phyloP scores from a whole-genome alignment of 2,797 vertebrate species.

The Peromyscus aztecus region DNA sequence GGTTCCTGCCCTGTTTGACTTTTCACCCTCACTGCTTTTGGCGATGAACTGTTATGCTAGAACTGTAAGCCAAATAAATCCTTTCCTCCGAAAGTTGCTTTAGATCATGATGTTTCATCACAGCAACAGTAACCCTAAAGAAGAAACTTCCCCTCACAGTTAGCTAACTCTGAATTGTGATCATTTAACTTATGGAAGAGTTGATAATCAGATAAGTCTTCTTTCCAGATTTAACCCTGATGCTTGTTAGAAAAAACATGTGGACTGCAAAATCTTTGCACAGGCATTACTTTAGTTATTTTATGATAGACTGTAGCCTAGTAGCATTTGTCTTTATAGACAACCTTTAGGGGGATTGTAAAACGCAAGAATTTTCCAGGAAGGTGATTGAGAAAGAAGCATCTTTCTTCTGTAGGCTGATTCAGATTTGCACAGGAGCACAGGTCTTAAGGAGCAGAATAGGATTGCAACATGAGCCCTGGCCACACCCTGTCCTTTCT shows the following conservation, averaged over 20 bases:
- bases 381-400: conserved; percentile 32
- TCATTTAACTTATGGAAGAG: conserved; percentile 18
- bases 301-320: neutral
- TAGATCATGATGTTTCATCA: neutral
- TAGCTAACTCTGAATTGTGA: neutral
- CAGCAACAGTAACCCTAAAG: neutral
- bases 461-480: neutral
- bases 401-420: neutral
- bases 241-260: conserved; percentile 18
- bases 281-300: neutral
- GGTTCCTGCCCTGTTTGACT: neutral
- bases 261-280: neutral
- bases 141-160: neutral
- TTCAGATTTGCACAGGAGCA: neutral
- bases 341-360: neutral
- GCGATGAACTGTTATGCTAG: neutral
- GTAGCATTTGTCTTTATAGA: neutral
- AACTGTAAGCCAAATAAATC: neutral
- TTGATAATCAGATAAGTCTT: neutral
- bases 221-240: conserved; percentile 52
- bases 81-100: neutral
- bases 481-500: neutral
- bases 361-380: neutral
- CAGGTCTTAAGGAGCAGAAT: neutral
- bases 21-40: neutral